phyloP scores from a whole-genome alignment of 2,888 invertebrate genomes.

The Loripinus fragilis region DNA sequence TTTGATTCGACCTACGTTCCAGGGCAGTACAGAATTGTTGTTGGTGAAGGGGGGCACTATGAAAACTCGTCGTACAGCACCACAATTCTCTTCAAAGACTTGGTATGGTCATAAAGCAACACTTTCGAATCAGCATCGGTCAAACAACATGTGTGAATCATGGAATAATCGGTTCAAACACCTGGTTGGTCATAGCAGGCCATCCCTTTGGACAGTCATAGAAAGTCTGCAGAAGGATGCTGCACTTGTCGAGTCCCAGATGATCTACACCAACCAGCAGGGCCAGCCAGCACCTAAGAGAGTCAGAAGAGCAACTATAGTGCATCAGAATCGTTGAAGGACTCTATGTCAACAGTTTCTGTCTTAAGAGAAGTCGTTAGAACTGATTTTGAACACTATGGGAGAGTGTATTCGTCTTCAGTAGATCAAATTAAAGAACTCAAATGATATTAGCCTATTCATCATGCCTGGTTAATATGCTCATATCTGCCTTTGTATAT shows the following conservation, averaged over 20 bases:
- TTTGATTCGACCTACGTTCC: constrained; percentile 32
- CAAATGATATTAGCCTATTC: too few relatives aligned
- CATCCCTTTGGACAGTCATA: constrained; percentile 34
- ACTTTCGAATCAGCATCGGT: constrained; percentile 27
- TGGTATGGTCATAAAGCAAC: constrained; percentile 44
- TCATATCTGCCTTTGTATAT: too few relatives aligned
- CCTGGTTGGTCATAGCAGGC: constrained; percentile 36
- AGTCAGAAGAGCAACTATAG: constrained; percentile 1
- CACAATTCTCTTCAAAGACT: constrained; percentile 25
- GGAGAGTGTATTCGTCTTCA: constrained; percentile 19
- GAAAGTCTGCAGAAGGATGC: constrained; percentile 31
- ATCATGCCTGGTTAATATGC: too few relatives aligned
- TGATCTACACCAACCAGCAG: background rate
- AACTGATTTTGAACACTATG: background rate
- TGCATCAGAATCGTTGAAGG: constrained; percentile 25
- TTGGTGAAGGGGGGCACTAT: background rate
- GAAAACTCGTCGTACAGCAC: constrained; percentile 25
- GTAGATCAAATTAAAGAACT: background rate
- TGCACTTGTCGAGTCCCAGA: constrained; percentile 32
- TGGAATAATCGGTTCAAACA: constrained; percentile 43
- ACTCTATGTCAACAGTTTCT: constrained; percentile 10
- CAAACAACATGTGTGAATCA: constrained; percentile 22
- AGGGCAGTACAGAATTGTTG: constrained; percentile 27
- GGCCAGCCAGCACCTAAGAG: constrained; percentile 26
- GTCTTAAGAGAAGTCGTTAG: constrained; percentile 21